Evolutionary conservation across 2,888 invertebrate genomes (phyloP).

Genomic region (Agrochola lychnidis): DNA sequence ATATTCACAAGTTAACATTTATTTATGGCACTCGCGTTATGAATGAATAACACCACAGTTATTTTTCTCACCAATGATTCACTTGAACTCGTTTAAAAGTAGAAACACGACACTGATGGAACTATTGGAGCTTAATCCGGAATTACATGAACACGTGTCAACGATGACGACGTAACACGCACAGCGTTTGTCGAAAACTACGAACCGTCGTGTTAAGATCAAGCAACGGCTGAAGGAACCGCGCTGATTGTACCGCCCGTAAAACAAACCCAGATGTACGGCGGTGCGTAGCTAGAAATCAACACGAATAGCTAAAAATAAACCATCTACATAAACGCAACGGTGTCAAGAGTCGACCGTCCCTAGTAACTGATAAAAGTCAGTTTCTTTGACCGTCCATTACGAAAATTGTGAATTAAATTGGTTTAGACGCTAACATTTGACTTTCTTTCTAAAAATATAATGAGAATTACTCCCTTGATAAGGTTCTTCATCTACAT

Average conservation of each 20-base stretch:
- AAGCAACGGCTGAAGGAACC: slow-evolving; percentile 42
- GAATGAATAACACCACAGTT: slow-evolving; percentile 8
- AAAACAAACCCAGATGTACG: slow-evolving; percentile 65
- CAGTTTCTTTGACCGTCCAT: slow-evolving; percentile 25
- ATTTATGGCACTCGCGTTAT: slow-evolving; percentile 1
- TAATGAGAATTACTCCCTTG: neutral
- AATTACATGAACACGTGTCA: slow-evolving; percentile 5
- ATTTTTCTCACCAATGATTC: slow-evolving; percentile 18
- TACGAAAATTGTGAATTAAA: slow-evolving; percentile 13
- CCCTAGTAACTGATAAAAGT: slow-evolving; percentile 51
- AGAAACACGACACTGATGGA: neutral
- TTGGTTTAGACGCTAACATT: neutral
- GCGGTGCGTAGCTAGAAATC: slow-evolving; percentile 64
- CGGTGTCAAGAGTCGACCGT: slow-evolving; percentile 48
- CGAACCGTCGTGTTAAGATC: slow-evolving; percentile 42
- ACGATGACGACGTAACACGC: slow-evolving; percentile 35
- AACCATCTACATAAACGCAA: slow-evolving; percentile 57
- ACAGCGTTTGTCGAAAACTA: slow-evolving; percentile 52
- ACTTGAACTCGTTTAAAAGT: slow-evolving; percentile 13
- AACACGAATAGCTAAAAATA: slow-evolving; percentile 65
- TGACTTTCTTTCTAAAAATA: neutral
- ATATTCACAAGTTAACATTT: slow-evolving; percentile 10
- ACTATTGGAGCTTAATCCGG: slow-evolving; percentile 5
- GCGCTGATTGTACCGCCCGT: slow-evolving; percentile 56
- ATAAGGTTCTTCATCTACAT: neutral